Evolutionary conservation across 2,888 invertebrate genomes (phyloP), one percentile per base, ranked within the genome.

Genomic region (Leucania comma): DNA sequence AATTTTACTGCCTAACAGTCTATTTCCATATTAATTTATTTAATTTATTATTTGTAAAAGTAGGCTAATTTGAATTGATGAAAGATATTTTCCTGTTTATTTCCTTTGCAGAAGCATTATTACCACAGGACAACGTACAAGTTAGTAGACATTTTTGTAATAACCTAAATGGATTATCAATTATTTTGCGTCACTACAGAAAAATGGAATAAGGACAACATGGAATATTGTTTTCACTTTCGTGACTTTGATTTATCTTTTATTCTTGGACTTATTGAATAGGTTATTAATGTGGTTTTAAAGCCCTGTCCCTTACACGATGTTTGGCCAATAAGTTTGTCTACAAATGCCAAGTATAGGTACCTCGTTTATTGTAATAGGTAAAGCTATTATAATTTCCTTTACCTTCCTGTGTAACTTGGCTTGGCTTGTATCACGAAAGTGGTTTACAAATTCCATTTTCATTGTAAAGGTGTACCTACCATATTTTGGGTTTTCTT

Each of bases 11-110:
- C 1, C 1, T 12, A 9, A 14, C 14, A 54, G 20, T 12, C 1
- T n/a, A 17, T 20, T 75, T 29, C 29, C 58, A 46, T n/a, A 56
- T 66, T 58, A 12, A 58, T 62, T 56, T 51, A 3, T 29, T 4
- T 48, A 1, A 56, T 68, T 54, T 54, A 68, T 48, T 48, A 32
- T 46, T 56, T 58, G 29, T 48, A 17, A 54, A 38, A 56, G 12
- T 42, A 50, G n/a, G 20, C 26, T 22, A 14, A 14, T 50, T 38
- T 29, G 26, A 6, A 42, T 14, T 48, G 1, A 6, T 12, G 8
- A 50, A 20, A 17, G 2, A 14, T 59, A 26, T 46, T 35, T 54
- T 54, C 48, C 38, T 60, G 26, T 68, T 68, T 9, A 35, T 46
- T 42, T 12, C 12, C 22, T 48, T 61, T 20, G 17, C 5, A 60